A percentile compares a stretch with the other conserved stretches of the same genome.
These are phyloP conservation scores for Seriola dumerili DNA, from an alignment of 2,113 vertebrate species.

Conservation along the genomic window DNA sequence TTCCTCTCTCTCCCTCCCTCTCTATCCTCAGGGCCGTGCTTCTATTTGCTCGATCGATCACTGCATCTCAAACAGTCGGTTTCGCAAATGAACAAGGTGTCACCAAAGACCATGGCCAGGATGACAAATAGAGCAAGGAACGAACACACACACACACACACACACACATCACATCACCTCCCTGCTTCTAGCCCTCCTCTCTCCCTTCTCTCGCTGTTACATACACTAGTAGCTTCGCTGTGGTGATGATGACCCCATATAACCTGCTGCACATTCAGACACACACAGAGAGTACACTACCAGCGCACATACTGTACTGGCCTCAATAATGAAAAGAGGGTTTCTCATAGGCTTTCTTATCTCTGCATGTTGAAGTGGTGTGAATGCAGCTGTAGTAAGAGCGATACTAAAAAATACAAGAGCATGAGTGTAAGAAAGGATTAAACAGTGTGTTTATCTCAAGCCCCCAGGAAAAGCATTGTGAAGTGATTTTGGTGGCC, in stretches of 20 bases:
- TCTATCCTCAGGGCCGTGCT: conserved; percentile 46
- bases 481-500: no score
- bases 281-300: background rate
- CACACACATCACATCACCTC: background rate
- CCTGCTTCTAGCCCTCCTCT: background rate
- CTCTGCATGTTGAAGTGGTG: background rate
- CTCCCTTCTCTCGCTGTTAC: background rate
- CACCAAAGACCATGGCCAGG: conserved; percentile 67
- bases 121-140: conserved; percentile 74
- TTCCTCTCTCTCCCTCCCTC: background rate
- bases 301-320: background rate
- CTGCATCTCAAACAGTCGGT: conserved; percentile 76
- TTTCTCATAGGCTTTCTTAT: background rate
- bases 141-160: background rate
- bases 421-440: background rate
- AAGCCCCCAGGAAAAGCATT: background rate
- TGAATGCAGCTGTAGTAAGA: background rate
- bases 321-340: background rate
- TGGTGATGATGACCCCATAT: conserved; percentile 19
- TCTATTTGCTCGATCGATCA: conserved; percentile 78
- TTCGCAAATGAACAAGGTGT: conserved; percentile 81
- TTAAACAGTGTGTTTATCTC: background rate
- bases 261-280: conserved; percentile 10
- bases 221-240: background rate
- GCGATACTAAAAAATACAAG: background rate